Evolutionary conservation across 2,888 invertebrate genomes (phyloP), one percentile per base, ranked within the genome.

Genomic region (Drosophila picticornis): DNA sequence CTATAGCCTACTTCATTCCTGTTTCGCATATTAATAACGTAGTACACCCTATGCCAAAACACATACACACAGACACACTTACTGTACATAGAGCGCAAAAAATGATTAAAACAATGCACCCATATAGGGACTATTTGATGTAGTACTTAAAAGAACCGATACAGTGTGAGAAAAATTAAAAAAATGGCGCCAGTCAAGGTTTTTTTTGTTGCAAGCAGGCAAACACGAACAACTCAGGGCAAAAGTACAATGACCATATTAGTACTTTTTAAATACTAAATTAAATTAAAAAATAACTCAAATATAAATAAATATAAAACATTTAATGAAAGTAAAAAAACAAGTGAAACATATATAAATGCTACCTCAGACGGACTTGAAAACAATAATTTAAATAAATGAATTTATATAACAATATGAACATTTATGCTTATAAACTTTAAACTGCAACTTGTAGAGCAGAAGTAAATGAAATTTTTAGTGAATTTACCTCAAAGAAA

Each of bases 161-260:
- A 63, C 56, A 60, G 80, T 52, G 56, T 52, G 65, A 16, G 38
- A 52, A 13, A 43, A 34, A n/a, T n/a, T 19, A n/a, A 48, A 22
- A 34, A 71, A 62, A 81, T 69, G 82, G 82, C 84, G 84, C 90
- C 90, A 89, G 88, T 77, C 55, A 77, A 82, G 81, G 56, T 59
- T 81, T 80, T 72, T 65, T 75, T 57, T 46, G 46, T 67, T 38
- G 80, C 79, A 68, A 66, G 64, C 74, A 80, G 65, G 64, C 62
- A 77, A 68, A 75, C 72, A 87, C 87, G 83, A 88, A 88, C 92
- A 91, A 92, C 93, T 93, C 93, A 93, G 93, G 93, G 93, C 93
- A 92, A 93, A 93, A 93, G 93, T 93, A 93, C 93, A 93, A 93
- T 91, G 91, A 91, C 83, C 90, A 84, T 55, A 19, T 91, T 84